Evolutionary conservation across 2,888 invertebrate species (phyloP).

Genomic region (Parnassius mnemosyne): DNA sequence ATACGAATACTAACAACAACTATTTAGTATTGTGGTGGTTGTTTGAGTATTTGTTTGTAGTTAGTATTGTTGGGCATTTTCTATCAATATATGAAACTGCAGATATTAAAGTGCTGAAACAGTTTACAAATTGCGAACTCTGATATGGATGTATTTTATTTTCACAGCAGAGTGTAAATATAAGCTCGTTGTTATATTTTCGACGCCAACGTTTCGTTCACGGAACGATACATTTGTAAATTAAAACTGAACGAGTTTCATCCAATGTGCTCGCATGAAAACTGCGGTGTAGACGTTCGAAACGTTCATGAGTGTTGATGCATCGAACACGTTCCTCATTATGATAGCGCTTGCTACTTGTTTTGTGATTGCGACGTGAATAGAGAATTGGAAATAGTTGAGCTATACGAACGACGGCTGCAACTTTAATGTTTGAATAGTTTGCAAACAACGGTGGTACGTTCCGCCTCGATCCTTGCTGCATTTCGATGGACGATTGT

Average conservation of each 20-base stretch:
- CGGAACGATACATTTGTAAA: not conserved
- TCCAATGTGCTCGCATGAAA: not conserved
- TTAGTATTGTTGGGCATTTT: too few relatives aligned
- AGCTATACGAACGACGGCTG: conserved; percentile 6
- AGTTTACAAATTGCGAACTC: not conserved
- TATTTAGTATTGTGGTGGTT: too few relatives aligned
- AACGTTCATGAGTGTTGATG: conserved; percentile 8
- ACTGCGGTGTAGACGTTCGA: conserved; percentile 4
- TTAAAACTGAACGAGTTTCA: not conserved
- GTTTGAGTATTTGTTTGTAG: too few relatives aligned
- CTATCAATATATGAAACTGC: too few relatives aligned
- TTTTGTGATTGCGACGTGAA: conserved; percentile 13
- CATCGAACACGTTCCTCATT: conserved; percentile 11
- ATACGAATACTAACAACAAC: too few relatives aligned
- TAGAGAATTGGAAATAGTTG: conserved; percentile 13
- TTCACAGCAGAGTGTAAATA: conserved; percentile 1
- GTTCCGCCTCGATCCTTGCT: not conserved
- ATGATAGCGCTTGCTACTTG: conserved; percentile 4
- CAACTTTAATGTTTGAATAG: conserved; percentile 5
- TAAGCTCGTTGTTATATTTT: not conserved
- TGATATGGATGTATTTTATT: not conserved
- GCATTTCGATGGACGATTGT: too few relatives aligned
- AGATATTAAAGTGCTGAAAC: not conserved
- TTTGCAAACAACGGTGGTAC: conserved; percentile 5
- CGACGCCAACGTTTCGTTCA: not conserved